Conservation (phyloP, 2,888 invertebrate genomes). For the Thysanoteuthis rhombus region DNA sequence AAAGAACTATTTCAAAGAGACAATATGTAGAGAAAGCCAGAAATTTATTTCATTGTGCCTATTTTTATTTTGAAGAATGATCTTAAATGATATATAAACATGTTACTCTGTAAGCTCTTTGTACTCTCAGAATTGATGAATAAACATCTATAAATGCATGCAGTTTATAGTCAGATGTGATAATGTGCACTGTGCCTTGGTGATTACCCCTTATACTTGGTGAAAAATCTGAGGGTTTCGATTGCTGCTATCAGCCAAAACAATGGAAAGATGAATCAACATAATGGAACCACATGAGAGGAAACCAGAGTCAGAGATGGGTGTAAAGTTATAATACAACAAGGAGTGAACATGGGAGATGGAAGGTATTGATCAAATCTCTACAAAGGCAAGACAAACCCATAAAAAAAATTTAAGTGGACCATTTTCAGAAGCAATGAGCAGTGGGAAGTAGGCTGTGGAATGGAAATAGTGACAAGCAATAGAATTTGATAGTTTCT, state of each 20-base stretch:
- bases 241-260: neutral
- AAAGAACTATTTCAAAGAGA: too few relatives aligned
- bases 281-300: neutral
- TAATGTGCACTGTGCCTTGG: neutral
- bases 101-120: neutral
- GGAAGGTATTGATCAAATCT: neutral
- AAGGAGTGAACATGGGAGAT: neutral
- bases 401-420: neutral
- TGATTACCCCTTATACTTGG: neutral
- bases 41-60: too few relatives aligned
- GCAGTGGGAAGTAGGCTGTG: too few relatives aligned
- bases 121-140: too few relatives aligned
- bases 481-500: too few relatives aligned
- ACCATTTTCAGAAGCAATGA: too few relatives aligned
- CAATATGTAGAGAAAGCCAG: too few relatives aligned
- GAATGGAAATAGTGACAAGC: too few relatives aligned
- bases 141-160: neutral
- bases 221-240: neutral
- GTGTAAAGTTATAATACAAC: neutral
- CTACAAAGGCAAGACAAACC: neutral
- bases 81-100: too few relatives aligned
- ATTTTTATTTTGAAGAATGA: too few relatives aligned
- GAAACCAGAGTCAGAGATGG: neutral
- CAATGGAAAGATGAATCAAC: neutral
- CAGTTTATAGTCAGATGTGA: neutral